Evolutionary conservation across 2,797 vertebrate genomes (phyloP).

Genomic region (Odontamblyopus lacepedii): DNA sequence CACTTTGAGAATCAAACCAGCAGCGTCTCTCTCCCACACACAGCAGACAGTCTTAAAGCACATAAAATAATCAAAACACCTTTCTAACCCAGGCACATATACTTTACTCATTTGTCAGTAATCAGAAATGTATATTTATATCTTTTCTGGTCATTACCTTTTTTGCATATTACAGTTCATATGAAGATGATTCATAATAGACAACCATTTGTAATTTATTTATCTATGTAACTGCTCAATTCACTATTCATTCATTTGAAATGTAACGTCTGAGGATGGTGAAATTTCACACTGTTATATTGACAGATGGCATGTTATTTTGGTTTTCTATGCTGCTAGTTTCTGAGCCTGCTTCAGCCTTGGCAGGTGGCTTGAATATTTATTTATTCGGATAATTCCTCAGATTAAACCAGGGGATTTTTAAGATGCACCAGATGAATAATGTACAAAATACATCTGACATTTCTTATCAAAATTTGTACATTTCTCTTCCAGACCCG

Average conservation of each 20-base stretch:
- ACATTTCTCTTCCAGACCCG: background rate
- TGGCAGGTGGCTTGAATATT: slow-evolving; percentile 78
- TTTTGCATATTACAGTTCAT: too few relatives aligned
- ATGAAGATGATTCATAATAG: too few relatives aligned
- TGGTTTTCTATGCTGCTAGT: slow-evolving; percentile 54
- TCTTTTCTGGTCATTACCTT: too few relatives aligned
- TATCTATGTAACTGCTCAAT: background rate
- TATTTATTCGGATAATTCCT: slow-evolving; percentile 76
- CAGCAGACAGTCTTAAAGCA: background rate
- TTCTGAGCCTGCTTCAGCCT: slow-evolving; percentile 58
- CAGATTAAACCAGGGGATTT: slow-evolving; percentile 73
- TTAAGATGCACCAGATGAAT: slow-evolving; percentile 51
- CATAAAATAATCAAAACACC: background rate
- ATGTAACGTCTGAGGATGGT: background rate
- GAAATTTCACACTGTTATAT: slow-evolving; percentile 7
- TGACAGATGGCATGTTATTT: slow-evolving; percentile 75
- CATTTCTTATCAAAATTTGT: slow-evolving; percentile 22
- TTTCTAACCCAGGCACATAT: too few relatives aligned
- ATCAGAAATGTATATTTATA: too few relatives aligned
- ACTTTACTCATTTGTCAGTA: too few relatives aligned
- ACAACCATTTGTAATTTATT: background rate
- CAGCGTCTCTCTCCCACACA: too few relatives aligned
- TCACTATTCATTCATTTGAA: background rate
- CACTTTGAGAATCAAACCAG: background rate
- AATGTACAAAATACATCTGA: slow-evolving; percentile 41